phyloP scores from a whole-genome alignment of 2,888 invertebrate genomes.

The Sepiola atlantica region DNA sequence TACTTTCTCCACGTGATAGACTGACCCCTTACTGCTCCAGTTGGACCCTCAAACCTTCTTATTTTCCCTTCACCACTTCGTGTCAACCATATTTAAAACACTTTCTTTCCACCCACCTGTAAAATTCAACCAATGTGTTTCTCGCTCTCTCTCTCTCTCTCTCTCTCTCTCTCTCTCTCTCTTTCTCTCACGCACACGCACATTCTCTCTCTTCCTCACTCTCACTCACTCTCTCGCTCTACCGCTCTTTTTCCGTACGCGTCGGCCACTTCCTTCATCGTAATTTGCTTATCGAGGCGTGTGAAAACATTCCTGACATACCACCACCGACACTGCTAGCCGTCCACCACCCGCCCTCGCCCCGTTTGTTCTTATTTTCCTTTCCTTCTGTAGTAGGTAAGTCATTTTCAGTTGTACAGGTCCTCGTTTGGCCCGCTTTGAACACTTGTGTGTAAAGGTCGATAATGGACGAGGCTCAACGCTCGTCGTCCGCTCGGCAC shows the following conservation, averaged over 20 bases:
- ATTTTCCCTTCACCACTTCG: neutral
- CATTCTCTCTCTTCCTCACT: too few relatives aligned
- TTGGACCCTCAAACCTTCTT: neutral
- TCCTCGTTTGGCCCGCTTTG: neutral
- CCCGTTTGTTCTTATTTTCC: too few relatives aligned
- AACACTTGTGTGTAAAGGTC: neutral
- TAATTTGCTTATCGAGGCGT: constrained; percentile 20
- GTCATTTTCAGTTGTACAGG: neutral
- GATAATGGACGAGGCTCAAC: neutral
- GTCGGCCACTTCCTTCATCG: constrained; percentile 32
- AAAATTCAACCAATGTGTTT: neutral
- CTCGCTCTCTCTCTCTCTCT: too few relatives aligned
- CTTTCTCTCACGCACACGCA: too few relatives aligned
- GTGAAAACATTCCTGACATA: neutral
- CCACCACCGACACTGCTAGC: neutral
- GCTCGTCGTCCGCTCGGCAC: neutral
- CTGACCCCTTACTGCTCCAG: neutral
- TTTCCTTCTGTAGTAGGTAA: neutral
- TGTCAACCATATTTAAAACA: neutral
- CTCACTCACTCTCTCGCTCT: too few relatives aligned
- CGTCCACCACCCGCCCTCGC: too few relatives aligned
- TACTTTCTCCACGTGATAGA: neutral
- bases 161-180: too few relatives aligned
- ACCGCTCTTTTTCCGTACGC: neutral
- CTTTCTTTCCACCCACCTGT: neutral